Conservation (phyloP, 2,888 invertebrate genomes). For the Helleia helle region DNA sequence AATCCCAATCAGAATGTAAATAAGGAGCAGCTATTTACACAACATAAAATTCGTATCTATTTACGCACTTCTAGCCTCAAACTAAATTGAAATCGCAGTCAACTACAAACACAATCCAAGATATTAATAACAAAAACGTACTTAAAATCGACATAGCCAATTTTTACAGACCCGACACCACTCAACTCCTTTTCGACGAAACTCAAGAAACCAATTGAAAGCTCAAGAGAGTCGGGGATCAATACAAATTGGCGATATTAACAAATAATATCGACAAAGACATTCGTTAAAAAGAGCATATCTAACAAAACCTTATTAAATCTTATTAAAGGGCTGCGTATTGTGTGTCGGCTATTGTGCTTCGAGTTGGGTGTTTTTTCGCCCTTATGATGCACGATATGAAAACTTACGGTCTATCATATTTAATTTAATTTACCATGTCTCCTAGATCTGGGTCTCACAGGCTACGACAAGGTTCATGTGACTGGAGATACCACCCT, state of each 20-base stretch:
- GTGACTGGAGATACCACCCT: too few relatives aligned
- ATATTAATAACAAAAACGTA: slow-evolving; percentile 51
- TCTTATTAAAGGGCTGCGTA: slow-evolving; percentile 24
- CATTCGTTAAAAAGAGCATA: slow-evolving; percentile 54
- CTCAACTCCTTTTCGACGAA: slow-evolving; percentile 10
- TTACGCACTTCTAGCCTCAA: not conserved
- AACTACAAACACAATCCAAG: slow-evolving; percentile 19
- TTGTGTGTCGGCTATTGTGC: not conserved
- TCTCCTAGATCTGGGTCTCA: too few relatives aligned
- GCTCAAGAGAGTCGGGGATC: slow-evolving; percentile 19
- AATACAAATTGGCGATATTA: slow-evolving; percentile 29
- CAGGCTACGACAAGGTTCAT: too few relatives aligned
- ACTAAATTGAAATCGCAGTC: not conserved
- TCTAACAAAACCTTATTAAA: slow-evolving; percentile 67
- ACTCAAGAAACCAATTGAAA: slow-evolving; percentile 14
- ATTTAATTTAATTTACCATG: too few relatives aligned
- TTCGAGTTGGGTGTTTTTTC: not conserved
- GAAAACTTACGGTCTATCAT: too few relatives aligned
- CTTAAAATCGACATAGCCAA: slow-evolving; percentile 44
- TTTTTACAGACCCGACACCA: slow-evolving; percentile 28
- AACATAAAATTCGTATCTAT: not conserved
- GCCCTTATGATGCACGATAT: too few relatives aligned
- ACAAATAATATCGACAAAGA: slow-evolving; percentile 44
- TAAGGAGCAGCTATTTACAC: too few relatives aligned
- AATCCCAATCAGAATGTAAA: too few relatives aligned